Evolutionary conservation across 2,113 vertebrate species (phyloP).

Genomic region (Zosterops borbonicus): DNA sequence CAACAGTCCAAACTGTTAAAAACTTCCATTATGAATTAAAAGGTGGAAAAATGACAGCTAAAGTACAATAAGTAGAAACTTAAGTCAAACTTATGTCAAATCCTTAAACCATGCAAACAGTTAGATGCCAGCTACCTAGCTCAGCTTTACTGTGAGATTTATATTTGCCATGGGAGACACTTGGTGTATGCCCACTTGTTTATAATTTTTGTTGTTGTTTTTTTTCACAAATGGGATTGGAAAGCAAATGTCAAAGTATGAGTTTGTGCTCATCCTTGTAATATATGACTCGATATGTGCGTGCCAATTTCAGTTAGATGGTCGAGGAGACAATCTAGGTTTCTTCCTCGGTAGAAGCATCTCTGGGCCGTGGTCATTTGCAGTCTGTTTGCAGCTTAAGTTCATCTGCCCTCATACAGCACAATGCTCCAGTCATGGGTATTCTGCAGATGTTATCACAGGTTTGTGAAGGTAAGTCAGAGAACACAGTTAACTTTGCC

Average conservation of each 20-base stretch:
- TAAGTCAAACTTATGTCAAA: not conserved
- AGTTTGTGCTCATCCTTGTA: not conserved
- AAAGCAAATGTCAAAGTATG: not conserved
- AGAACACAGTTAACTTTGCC: not conserved
- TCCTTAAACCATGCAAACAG: not conserved
- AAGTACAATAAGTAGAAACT: not conserved
- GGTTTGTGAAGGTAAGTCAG: not conserved
- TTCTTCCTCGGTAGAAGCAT: not conserved
- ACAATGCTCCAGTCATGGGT: not conserved
- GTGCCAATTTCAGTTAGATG: not conserved
- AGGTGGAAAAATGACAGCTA: not conserved
- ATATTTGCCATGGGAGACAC: not conserved
- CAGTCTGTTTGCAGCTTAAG: not conserved
- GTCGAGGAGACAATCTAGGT: not conserved
- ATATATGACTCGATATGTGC: not conserved
- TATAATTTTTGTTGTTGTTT: not conserved
- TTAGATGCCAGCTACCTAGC: not conserved
- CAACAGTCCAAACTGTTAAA: not conserved
- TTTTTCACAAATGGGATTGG: not conserved
- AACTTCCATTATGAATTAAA: not conserved
- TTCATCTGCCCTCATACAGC: not conserved
- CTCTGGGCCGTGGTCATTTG: not conserved
- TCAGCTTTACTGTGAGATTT: not conserved
- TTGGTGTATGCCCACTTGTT: not conserved
- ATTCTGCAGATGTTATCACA: not conserved